phyloP scores from a whole-genome alignment of 2,888 invertebrate species.

The Cheilosia scutellata region DNA sequence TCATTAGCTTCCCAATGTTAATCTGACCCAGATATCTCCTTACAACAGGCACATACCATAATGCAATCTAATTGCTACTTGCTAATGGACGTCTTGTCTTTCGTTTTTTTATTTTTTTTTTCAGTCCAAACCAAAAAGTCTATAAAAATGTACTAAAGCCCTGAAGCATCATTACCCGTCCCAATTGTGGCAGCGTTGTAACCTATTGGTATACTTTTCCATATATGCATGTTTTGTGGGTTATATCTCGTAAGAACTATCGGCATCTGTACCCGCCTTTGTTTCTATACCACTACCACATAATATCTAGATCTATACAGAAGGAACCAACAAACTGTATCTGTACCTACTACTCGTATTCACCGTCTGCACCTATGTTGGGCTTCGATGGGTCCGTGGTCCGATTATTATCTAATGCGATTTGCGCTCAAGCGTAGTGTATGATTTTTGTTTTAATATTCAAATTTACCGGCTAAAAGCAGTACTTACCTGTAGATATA shows the following conservation, averaged over 20 bases:
- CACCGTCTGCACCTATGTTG: neutral
- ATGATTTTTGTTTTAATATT: neutral
- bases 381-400: neutral
- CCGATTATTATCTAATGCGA: slow-evolving; percentile 5
- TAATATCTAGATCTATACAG: slow-evolving; percentile 5
- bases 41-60: slow-evolving; percentile 51
- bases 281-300: slow-evolving; percentile 1
- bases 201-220: slow-evolving; percentile 43
- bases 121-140: slow-evolving; percentile 6
- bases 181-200: slow-evolving; percentile 34
- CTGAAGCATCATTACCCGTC: slow-evolving; percentile 41
- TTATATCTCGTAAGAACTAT: slow-evolving; percentile 15
- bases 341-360: neutral
- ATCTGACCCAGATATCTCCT: slow-evolving; percentile 70
- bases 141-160: slow-evolving; percentile 25
- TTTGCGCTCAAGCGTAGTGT: neutral
- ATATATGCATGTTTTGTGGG: neutral
- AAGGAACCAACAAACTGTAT: neutral
- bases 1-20: slow-evolving; percentile 70
- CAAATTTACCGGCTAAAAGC: no score
- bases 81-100: slow-evolving; percentile 65
- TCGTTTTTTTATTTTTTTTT: slow-evolving; percentile 18
- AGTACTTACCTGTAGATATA: no score
- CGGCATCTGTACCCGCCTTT: neutral
- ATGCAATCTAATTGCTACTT: slow-evolving; percentile 57